Evolutionary conservation across 2,113 vertebrate species (phyloP), one percentile per base, ranked within the genome.

Genomic region (Amphilophus citrinellus): DNA sequence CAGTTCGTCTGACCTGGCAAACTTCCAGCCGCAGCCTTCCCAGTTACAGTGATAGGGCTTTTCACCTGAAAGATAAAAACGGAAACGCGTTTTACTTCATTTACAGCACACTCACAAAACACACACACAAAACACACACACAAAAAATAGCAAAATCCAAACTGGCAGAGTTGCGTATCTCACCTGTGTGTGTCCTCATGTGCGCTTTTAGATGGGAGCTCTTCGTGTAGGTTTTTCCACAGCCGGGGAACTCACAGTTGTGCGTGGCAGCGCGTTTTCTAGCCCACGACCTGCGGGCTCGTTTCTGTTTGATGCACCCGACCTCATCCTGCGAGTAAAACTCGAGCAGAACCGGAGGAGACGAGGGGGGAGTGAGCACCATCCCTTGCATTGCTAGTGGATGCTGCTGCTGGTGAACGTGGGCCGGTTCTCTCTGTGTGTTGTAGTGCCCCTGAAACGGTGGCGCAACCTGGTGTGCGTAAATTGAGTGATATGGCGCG

Each of bases 221-320:
- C 93, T 98, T 98, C 7, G 97, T 98, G 94, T 98, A 98, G 1
- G 97, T 98, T 85, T 98, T 98, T 82, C 97, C 97, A 79, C 97
- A 98, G 37, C 97, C 97, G 2, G 97, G 96, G 86, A 96, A 98
- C 85, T 98, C 97, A 90, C 97, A 98, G 96, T 90, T 98, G 96
- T 98, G 97, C 75, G 97, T 97, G 30, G 97, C 97, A 1, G 97
- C 95, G 14, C 97, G 96, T 84, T 98, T 98, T 77, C 97, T 94
- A 10, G 96, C 96, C 97, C 97, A 98, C 2, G 97, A 95, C 37
- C 97, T 94, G 4, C 97, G 96, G 1, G 97, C 97, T 63, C 97
- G 93, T 89, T 97, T 97, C 61, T 96, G 97, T 84, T 97, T 97
- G 35, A 90, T 6, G 80, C 59, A 57, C 8, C 86, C 88, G 83